These are phyloP conservation scores for Luperina testacea DNA, from an alignment of 2,888 invertebrate species.

Conservation along the genomic window DNA sequence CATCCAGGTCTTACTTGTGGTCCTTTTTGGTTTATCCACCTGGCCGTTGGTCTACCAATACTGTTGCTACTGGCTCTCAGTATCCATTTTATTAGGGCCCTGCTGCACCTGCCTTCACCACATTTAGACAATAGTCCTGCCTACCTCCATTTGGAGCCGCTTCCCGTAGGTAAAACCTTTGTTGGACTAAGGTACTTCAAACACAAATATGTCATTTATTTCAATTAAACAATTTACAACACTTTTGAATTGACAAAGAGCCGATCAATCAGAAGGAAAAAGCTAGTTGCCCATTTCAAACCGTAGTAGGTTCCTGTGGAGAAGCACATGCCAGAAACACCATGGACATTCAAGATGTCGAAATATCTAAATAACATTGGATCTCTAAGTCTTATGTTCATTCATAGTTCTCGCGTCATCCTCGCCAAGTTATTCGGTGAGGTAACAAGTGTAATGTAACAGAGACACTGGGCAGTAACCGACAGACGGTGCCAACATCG, in stretches of 20 bases:
- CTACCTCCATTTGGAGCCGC: neutral
- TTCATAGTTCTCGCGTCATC: conserved; percentile 17
- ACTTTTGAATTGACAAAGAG: neutral
- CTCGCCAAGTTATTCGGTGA: conserved; percentile 24
- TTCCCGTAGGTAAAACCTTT: neutral
- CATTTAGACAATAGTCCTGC: neutral
- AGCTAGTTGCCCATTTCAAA: neutral
- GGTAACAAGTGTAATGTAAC: conserved; percentile 48
- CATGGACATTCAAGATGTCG: neutral
- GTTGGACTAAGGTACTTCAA: neutral
- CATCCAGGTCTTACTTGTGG: neutral
- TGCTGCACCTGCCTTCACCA: no score
- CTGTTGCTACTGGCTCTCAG: no score
- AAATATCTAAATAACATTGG: neutral
- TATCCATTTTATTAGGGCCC: neutral
- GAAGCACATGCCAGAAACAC: neutral
- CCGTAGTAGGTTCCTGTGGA: neutral
- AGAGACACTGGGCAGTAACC: conserved; percentile 59
- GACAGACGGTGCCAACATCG: conserved; percentile 57
- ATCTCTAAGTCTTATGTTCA: neutral
- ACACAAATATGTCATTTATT: neutral
- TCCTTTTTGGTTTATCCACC: neutral
- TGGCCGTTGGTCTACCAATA: neutral
- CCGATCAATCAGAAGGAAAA: neutral
- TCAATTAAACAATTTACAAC: neutral